These are phyloP conservation scores for Neotoxoptera formosana DNA, from an alignment of 1,140 invertebrate species.

Conservation along the genomic window DNA sequence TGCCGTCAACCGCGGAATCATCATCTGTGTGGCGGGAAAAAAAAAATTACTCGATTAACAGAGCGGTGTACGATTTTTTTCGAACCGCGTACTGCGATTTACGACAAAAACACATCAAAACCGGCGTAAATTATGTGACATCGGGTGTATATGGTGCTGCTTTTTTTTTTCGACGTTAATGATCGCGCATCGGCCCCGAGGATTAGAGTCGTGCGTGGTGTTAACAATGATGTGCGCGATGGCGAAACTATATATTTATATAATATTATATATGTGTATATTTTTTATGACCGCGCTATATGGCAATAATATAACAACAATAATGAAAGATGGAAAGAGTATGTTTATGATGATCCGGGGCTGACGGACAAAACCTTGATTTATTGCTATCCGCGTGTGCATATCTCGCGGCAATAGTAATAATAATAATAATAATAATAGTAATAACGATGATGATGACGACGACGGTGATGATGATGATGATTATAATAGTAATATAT, in stretches of 20 bases:
- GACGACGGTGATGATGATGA: not conserved
- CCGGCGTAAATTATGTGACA: conserved; percentile 21
- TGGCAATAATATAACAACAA: not conserved
- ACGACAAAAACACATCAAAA: conserved; percentile 21
- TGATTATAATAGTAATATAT: not conserved
- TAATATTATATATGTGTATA: not conserved
- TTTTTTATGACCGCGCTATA: not conserved
- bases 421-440: not conserved
- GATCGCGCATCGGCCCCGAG: not conserved
- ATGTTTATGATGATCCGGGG: conserved; percentile 44
- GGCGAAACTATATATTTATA: not conserved
- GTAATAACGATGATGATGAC: not conserved
- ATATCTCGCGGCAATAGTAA: conserved; percentile 12
- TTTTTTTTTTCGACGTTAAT: not conserved
- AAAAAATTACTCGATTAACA: not conserved
- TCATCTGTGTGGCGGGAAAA: not conserved
- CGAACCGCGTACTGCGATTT: not conserved
- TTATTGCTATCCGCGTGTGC: conserved; percentile 21
- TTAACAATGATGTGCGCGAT: conserved; percentile 33
- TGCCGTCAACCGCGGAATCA: not conserved
- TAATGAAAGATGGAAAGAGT: conserved; percentile 43
- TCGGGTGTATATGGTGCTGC: not conserved
- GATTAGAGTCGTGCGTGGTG: conserved; percentile 35
- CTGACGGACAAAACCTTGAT: conserved; percentile 40
- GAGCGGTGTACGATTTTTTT: not conserved